phyloP scores from a whole-genome alignment of 2,113 vertebrate genomes.

The Tetrax tetrax region DNA sequence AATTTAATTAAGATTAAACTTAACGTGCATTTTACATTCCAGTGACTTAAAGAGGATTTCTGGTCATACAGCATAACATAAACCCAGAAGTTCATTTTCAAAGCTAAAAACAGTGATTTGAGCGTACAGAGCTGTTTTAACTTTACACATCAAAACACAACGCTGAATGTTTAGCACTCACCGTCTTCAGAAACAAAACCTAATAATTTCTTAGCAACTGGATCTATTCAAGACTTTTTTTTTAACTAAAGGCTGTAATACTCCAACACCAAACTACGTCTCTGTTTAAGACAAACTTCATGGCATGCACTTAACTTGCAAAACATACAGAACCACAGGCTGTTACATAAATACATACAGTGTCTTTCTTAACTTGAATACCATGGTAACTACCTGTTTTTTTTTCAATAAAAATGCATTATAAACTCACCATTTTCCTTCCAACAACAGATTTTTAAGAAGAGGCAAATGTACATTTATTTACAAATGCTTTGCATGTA shows the following conservation, averaged over 20 bases:
- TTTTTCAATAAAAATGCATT: background rate
- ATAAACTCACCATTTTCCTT: conserved; percentile 51
- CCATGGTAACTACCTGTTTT: background rate
- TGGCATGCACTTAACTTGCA: background rate
- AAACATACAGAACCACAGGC: background rate
- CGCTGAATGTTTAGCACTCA: background rate
- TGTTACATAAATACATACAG: background rate
- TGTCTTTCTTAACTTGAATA: background rate
- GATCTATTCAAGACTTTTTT: background rate
- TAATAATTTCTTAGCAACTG: background rate
- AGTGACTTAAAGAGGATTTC: background rate
- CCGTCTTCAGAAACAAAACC: background rate
- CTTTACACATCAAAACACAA: background rate
- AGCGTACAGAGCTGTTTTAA: background rate
- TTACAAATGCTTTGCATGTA: background rate
- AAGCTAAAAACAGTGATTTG: background rate
- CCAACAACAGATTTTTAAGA: conserved; percentile 56
- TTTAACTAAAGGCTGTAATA: background rate
- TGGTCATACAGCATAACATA: background rate
- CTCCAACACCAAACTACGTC: background rate
- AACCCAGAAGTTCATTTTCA: background rate
- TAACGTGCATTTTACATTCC: background rate
- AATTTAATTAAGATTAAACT: background rate
- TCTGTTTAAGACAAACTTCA: background rate
- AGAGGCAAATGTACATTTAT: conserved; percentile 11